Evolutionary conservation across 2,113 vertebrate species (phyloP).

Genomic region (Nyctibius bracteatus): DNA sequence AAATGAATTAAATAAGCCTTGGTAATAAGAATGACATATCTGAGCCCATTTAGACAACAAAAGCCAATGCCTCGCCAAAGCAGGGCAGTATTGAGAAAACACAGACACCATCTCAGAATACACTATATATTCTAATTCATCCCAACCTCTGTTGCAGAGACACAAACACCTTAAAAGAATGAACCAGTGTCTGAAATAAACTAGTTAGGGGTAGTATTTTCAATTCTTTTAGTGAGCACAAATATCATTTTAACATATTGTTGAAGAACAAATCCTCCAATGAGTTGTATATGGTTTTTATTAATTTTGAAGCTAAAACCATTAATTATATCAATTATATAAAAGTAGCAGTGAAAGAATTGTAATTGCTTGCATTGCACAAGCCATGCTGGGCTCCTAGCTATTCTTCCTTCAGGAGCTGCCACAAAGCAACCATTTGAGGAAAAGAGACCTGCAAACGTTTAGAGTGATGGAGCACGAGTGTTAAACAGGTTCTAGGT

Average conservation of each 20-base stretch:
- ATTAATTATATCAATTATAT: not conserved
- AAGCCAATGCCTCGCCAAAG: slow-evolving; percentile 2
- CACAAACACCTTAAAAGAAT: not conserved
- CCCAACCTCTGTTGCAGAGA: not conserved
- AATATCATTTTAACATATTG: not conserved
- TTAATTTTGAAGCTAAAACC: not conserved
- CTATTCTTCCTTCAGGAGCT: not conserved
- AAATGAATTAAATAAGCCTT: slow-evolving; percentile 64
- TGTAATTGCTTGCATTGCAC: not conserved
- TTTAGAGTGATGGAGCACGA: not conserved
- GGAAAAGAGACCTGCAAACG: not conserved
- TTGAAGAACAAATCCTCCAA: not conserved
- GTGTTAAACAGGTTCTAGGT: not conserved
- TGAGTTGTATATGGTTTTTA: not conserved
- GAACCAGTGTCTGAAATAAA: not conserved
- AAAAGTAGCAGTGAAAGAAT: not conserved
- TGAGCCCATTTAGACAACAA: slow-evolving; percentile 27
- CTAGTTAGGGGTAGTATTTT: not conserved
- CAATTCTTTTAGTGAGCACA: not conserved
- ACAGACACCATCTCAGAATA: not conserved
- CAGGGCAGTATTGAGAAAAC: not conserved
- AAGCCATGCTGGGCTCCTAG: not conserved
- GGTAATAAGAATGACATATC: slow-evolving; percentile 34
- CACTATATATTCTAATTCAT: not conserved
- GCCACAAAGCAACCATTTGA: not conserved